Evolutionary conservation across 2,797 vertebrate species (phyloP).

Genomic region (Crocodylus rhombifer): DNA sequence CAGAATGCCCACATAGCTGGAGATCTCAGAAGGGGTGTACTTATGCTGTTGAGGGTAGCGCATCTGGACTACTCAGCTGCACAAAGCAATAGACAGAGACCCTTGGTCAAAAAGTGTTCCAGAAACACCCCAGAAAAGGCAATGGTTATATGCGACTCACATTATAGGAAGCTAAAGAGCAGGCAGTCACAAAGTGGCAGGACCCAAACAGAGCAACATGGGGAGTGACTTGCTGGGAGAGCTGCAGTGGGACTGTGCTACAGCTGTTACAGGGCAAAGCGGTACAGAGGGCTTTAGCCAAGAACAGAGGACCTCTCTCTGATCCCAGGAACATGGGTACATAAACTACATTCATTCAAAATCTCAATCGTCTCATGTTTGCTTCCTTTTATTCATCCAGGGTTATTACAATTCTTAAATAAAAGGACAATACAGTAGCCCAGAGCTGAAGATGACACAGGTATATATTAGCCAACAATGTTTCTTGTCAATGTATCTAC

Average conservation of each 20-base stretch:
- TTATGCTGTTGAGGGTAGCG: not conserved
- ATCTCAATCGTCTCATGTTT: too few species aligned
- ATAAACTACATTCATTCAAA: accelerated
- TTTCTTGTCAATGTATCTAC: conserved; percentile 8
- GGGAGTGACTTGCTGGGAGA: accelerated
- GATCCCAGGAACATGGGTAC: not conserved
- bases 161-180: not conserved
- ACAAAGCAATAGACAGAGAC: not conserved
- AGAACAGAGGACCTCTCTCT: not conserved
- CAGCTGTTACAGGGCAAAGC: not conserved
- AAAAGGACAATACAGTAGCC: not conserved
- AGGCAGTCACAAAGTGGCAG: not conserved
- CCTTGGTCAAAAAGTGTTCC: not conserved
- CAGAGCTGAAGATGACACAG: not conserved
- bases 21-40: not conserved
- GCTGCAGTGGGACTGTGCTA: not conserved
- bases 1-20: not conserved
- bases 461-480: not conserved
- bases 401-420: not conserved
- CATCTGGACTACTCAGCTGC: not conserved
- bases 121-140: not conserved
- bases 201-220: accelerated
- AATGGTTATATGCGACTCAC: not conserved
- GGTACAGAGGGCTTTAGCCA: not conserved
- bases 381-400: too few species aligned